Evolutionary conservation across 1,140 invertebrate species (phyloP).

Genomic region (Leguminivora glycinivorella): DNA sequence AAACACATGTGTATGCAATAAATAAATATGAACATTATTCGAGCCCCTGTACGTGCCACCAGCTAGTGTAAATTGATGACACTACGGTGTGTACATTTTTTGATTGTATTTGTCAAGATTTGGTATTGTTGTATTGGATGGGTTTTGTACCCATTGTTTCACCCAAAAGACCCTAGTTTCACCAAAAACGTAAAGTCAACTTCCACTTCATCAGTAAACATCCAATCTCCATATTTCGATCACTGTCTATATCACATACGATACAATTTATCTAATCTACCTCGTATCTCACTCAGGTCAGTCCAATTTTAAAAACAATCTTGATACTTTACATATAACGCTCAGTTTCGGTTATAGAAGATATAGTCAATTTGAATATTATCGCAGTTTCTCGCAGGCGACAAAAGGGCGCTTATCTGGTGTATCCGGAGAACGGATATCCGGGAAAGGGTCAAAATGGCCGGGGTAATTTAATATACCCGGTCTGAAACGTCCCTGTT

Average conservation of each 20-base stretch:
- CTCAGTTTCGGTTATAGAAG: neutral
- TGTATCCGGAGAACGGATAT: constrained; percentile 18
- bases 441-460: constrained; percentile 24
- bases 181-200: neutral
- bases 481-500: neutral
- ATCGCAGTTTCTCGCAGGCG: constrained; percentile 1
- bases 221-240: neutral
- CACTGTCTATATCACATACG: neutral
- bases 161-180: neutral
- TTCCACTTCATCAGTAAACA: constrained; percentile 5
- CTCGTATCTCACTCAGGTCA: neutral
- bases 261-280: constrained; percentile 1
- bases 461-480: constrained; percentile 16
- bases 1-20: too few relatives aligned
- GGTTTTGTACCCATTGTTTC: too few relatives aligned
- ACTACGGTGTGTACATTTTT: too few relatives aligned
- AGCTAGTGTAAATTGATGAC: too few relatives aligned
- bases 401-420: constrained; percentile 23
- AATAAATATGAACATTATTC: too few relatives aligned
- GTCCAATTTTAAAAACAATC: neutral
- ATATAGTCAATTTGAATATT: constrained; percentile 14
- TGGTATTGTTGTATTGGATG: too few relatives aligned
- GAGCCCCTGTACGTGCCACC: too few relatives aligned
- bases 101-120: too few relatives aligned
- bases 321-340: neutral